Evolutionary conservation across 2,797 vertebrate species (phyloP), one percentile per base, ranked within the genome.

Genomic region (Pipistrellus nathusii): DNA sequence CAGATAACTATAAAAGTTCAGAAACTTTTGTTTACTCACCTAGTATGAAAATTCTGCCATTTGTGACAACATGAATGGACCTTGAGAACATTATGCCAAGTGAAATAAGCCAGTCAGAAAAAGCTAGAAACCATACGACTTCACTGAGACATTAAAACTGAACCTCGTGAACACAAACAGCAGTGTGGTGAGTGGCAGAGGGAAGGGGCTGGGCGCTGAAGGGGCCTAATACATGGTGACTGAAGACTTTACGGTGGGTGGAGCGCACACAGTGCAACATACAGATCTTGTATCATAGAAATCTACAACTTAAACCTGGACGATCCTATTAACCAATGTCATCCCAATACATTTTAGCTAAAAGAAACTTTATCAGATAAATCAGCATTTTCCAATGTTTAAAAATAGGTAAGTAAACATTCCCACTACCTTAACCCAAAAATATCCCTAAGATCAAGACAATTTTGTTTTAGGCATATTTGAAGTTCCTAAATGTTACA

Each of bases 401-500:
- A 68, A 32, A 66, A 68, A 68, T 68, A 32, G n/a, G 15, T 20
- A 64, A 66, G 85, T 20, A 73, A 83, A 96, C 77, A 80, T 23
- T 75, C 18, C 46, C 21, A 85, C 15, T 64, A 95, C 10, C 88
- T 8, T 62, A 90, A 81, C 13, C 30, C 82, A 11, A 6, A 82
- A 91, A 82, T 64, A 82, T 23, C 41, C n/a, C 32, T 38, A 85
- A 15, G 21, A 69, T 55, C 81, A 86, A 83, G 27, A 75, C 11
- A 81, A 73, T 44, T 51, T 46, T 85, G 62, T 53, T 77, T 76
- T 20, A 88, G 18, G 55, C 35, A 83, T 46, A 38, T 89, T 75
- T 81, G 59, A 72, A 83, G 12, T 57, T 90, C 44, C 81, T 81
- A 85, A 69, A 84, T 57, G 51, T 66, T 88, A 88, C 14, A 64